Evolutionary conservation across 1,140 invertebrate species (phyloP).

Genomic region (Calosoma granatense): DNA sequence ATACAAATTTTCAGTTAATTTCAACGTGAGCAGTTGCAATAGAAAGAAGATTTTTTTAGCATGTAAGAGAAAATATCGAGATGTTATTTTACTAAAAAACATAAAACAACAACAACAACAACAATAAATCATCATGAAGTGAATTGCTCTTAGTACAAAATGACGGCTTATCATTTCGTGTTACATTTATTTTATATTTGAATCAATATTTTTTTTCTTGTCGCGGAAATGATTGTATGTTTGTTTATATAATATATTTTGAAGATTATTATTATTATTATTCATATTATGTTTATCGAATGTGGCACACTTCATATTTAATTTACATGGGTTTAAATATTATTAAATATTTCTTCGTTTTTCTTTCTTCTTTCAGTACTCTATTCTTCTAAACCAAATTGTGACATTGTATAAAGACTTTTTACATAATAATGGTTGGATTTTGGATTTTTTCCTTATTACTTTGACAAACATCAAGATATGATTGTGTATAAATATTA

Average conservation of each 20-base stretch:
- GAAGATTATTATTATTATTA: constrained; percentile 36
- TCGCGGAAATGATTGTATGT: constrained; percentile 34
- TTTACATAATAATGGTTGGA: not conserved
- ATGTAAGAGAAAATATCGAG: not conserved
- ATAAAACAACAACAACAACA: not conserved
- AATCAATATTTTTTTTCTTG: too few species aligned
- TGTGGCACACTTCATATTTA: constrained; percentile 16
- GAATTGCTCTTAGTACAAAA: constrained; percentile 3
- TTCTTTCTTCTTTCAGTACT: not conserved
- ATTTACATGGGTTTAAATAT: not conserved
- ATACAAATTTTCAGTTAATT: constrained; percentile 7
- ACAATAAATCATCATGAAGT: not conserved
- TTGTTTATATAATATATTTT: constrained; percentile 34
- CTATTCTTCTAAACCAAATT: not conserved
- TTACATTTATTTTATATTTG: constrained; percentile 31
- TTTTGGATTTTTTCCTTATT: not conserved
- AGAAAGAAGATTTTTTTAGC: constrained; percentile 5
- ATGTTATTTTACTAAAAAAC: constrained; percentile 7
- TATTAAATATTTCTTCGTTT: not conserved
- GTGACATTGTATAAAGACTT: too few species aligned
- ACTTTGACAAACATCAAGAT: not conserved
- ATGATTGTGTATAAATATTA: not conserved
- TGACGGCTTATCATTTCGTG: not conserved
- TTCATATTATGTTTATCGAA: constrained; percentile 2
- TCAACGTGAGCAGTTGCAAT: constrained; percentile 7